Percentiles rank a stretch among this genome's conserved stretches.
Evolutionary conservation across 2,797 vertebrate genomes (phyloP).

Genomic region (Pantherophis vulpinus): DNA sequence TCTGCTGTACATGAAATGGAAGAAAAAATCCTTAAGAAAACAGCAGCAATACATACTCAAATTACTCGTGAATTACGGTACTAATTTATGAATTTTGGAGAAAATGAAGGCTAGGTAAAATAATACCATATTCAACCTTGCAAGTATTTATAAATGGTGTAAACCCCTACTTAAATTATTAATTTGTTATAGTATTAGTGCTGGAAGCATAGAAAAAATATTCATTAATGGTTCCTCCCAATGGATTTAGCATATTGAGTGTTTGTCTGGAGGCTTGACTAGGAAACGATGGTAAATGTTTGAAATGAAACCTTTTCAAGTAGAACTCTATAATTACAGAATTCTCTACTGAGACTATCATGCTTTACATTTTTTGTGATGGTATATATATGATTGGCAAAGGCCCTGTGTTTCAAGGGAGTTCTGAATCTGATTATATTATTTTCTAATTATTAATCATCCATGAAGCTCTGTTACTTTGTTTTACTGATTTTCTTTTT

Average conservation of each 20-base stretch:
- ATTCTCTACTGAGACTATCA: neutral
- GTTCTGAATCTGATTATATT: neutral
- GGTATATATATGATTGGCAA: neutral
- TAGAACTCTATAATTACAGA: neutral
- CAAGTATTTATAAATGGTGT: neutral
- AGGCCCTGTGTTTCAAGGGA: neutral
- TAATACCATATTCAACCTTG: neutral
- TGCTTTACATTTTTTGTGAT: neutral
- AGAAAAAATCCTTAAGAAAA: slow-evolving; percentile 31
- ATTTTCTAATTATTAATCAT: neutral
- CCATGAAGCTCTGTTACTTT: neutral
- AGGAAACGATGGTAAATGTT: neutral
- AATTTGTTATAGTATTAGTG: neutral
- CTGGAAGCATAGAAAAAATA: neutral
- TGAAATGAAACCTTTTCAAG: neutral
- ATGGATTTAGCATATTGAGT: neutral
- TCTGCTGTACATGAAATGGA: slow-evolving; percentile 30
- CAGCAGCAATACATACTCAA: slow-evolving; percentile 31
- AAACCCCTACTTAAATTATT: neutral
- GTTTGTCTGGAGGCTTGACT: neutral
- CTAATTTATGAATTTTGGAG: neutral
- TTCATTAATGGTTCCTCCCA: neutral
- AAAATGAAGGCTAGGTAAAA: neutral
- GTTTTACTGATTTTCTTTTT: neutral
- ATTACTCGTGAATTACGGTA: neutral